Evolutionary conservation across 2,888 invertebrate species (phyloP).

Genomic region (Dastarcus helophoroides): DNA sequence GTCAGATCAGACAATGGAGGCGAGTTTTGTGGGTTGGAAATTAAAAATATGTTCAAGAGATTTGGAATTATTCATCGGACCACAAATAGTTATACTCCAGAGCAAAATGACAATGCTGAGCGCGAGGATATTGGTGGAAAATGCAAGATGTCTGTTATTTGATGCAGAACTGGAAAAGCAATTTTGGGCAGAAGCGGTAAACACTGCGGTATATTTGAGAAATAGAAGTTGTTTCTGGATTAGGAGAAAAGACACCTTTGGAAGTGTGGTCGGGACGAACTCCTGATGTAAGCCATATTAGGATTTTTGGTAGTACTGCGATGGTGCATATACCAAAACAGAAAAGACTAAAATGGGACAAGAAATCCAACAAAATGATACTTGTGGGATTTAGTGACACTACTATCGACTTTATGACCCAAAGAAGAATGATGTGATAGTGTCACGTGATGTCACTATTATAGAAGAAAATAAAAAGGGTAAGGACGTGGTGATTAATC

Average conservation of each 20-base stretch:
- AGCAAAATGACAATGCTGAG: constrained; percentile 18
- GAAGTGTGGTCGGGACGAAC: constrained; percentile 10
- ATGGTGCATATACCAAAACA: constrained; percentile 10
- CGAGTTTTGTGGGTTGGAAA: constrained; percentile 16
- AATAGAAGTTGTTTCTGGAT: no score
- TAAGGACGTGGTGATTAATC: no score
- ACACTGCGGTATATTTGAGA: constrained; percentile 18
- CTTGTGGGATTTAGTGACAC: constrained; percentile 13
- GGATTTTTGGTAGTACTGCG: constrained; percentile 9
- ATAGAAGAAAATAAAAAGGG: constrained; percentile 2
- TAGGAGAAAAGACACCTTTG: no score
- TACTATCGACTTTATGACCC: constrained; percentile 12
- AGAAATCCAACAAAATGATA: constrained; percentile 8
- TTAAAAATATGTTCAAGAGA: constrained; percentile 14
- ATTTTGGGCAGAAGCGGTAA: constrained; percentile 22
- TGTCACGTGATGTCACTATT: constrained; percentile 11
- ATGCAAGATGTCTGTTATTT: constrained; percentile 19
- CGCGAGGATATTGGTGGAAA: constrained; percentile 20
- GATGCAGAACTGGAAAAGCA: constrained; percentile 17
- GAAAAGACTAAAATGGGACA: constrained; percentile 11
- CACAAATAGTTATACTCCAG: constrained; percentile 14
- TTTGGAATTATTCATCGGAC: constrained; percentile 14
- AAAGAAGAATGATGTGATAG: constrained; percentile 5
- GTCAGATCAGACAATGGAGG: constrained; percentile 19
- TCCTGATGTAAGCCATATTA: constrained; percentile 7